Evolutionary conservation across 2,888 invertebrate genomes (phyloP), one percentile per base, ranked within the genome.

Genomic region (Carcina quercana): DNA sequence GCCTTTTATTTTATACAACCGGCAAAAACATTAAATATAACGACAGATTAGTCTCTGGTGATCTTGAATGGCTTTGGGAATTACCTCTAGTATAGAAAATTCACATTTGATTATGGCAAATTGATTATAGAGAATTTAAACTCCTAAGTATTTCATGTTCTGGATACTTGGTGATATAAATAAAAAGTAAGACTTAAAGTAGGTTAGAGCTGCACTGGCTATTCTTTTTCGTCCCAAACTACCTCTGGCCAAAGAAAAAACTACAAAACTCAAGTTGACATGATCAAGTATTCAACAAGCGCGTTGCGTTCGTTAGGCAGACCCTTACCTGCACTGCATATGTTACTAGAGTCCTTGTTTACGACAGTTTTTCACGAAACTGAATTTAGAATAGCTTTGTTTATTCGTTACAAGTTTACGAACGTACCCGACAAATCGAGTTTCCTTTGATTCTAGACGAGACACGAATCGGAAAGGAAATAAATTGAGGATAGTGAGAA

Each of bases 261-360:
- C 24, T 24, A 55, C 53, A 59, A 59, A 64, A 59, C 53, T 53
- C 50, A 53, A 54, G 58, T 55, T 54, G 69, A 63, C 68, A 64
- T 42, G 40, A 68, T 80, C 76, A 70, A 51, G 78, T 82, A 82
- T 82, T 72, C 80, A 49, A 32, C 34, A 46, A 50, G 56, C 82
- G 74, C 65, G 55, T 70, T 45, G 56, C 61, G 62, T 75, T 82
- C 82, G 82, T 82, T 82, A 82, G 79, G 57, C 34, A 56, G 50
- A 50, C 65, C 68, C 63, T 67, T 73, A 80, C 82, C 82, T 80
- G 78, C 68, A 42, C 74, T 76, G 82, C 82, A 80, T 82, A 82
- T 80, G 82, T 80, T 80, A 13, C 4, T 22, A 24, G 1, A 34
- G 38, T 17, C 38, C 25, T 34, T 20, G 15, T 21, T 15, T 43